A percentile compares a stretch with the other conserved stretches of the same genome.
phyloP scores from a whole-genome alignment of 2,797 vertebrate species.

The Falco cherrug region DNA sequence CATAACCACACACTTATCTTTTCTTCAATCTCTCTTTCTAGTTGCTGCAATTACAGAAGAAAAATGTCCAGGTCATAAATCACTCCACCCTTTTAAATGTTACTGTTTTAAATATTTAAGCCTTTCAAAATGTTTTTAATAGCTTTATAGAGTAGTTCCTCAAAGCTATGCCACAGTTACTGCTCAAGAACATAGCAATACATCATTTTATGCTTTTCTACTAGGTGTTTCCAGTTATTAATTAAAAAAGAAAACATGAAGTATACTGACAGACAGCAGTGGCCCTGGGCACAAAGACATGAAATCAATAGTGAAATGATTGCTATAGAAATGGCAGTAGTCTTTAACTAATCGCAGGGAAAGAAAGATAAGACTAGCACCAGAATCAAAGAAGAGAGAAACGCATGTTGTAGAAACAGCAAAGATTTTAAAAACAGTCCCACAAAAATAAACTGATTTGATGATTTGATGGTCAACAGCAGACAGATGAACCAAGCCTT shows the following conservation, averaged over 20 bases:
- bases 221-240: neutral
- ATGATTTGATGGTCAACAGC: neutral
- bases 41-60: neutral
- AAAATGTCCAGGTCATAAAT: constrained; percentile 7
- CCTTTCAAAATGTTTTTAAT: neutral
- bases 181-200: neutral
- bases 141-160: neutral
- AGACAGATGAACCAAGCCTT: neutral
- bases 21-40: neutral
- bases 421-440: neutral
- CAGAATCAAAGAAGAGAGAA: neutral
- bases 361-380: neutral
- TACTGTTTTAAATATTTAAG: constrained; percentile 15
- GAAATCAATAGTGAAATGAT: neutral
- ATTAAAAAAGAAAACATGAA: constrained; percentile 30
- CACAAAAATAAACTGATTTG: neutral
- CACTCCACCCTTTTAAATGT: neutral
- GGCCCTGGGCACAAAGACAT: neutral
- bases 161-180: neutral
- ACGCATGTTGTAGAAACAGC: neutral
- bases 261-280: neutral
- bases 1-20: neutral
- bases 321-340: neutral
- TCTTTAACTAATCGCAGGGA: neutral
- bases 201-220: neutral